Evolutionary conservation across 1,140 invertebrate species (phyloP).

Genomic region (Anastatus disparis): DNA sequence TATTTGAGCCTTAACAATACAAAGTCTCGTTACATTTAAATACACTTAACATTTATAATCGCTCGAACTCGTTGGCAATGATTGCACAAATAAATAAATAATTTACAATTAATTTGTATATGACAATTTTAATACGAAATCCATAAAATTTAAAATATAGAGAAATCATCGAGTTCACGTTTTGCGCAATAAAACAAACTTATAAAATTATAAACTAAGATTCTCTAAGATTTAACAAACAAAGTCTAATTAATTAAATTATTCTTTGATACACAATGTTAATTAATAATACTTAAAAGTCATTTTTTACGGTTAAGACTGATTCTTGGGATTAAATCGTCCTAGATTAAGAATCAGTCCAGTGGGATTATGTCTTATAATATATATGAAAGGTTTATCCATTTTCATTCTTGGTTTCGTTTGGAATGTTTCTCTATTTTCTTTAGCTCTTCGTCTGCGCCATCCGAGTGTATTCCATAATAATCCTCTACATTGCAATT

Average conservation of each 20-base stretch:
- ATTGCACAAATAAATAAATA: constrained; percentile 30
- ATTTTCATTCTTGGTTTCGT: constrained; percentile 80
- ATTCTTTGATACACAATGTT: constrained; percentile 40
- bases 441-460: constrained; percentile 57
- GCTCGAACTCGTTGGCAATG: constrained; percentile 30
- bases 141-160: constrained; percentile 20
- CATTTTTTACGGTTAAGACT: constrained; percentile 27
- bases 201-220: constrained; percentile 16
- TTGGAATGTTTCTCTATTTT: constrained; percentile 73
- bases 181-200: constrained; percentile 19
- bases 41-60: constrained; percentile 14
- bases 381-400: constrained; percentile 86
- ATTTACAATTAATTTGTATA: constrained; percentile 35
- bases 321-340: constrained; percentile 77
- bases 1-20: constrained; percentile 34
- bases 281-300: constrained; percentile 34
- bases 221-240: constrained; percentile 22
- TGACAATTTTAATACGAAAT: constrained; percentile 16
- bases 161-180: constrained; percentile 29
- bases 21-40: constrained; percentile 35
- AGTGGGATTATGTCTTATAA: constrained; percentile 86
- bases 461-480: background rate
- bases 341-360: constrained; percentile 87
- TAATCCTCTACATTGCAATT: constrained; percentile 43
- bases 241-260: constrained; percentile 35